phyloP scores from a whole-genome alignment of 2,888 invertebrate species.

The Limnephilus lunatus region DNA sequence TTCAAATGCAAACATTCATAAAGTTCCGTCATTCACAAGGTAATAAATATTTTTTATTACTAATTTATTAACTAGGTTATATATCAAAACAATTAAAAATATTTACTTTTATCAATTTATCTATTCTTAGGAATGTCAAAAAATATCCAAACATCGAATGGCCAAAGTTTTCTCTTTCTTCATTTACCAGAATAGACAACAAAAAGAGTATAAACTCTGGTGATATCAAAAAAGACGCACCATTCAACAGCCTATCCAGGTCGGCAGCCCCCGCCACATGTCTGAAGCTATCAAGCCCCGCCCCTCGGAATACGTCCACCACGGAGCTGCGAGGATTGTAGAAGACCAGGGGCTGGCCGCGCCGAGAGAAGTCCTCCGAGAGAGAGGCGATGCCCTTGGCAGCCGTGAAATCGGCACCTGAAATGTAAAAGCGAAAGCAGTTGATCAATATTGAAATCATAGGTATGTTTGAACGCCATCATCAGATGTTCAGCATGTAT shows the following conservation, averaged over 20 bases:
- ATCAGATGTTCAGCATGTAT: too few species aligned
- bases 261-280: conserved; percentile 62
- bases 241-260: conserved; percentile 62
- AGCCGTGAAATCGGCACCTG: conserved; percentile 91
- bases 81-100: too few species aligned
- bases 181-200: background rate
- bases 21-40: too few species aligned
- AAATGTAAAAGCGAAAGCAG: conserved; percentile 52
- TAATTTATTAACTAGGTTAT: too few species aligned
- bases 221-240: conserved; percentile 43
- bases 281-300: conserved; percentile 68
- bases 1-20: too few species aligned
- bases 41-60: too few species aligned
- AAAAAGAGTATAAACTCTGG: background rate
- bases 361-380: conserved; percentile 83
- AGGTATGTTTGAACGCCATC: too few species aligned
- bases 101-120: too few species aligned
- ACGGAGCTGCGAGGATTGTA: conserved; percentile 83
- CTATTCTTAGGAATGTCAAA: background rate
- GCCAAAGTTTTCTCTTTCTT: too few species aligned
- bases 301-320: conserved; percentile 83
- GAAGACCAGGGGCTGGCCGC: conserved; percentile 85
- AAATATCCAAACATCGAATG: background rate
- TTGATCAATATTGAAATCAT: too few species aligned
- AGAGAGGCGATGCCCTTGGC: conserved; percentile 89